Evolutionary conservation across 2,888 invertebrate species (phyloP).

Genomic region (Pelosia muscerda): DNA sequence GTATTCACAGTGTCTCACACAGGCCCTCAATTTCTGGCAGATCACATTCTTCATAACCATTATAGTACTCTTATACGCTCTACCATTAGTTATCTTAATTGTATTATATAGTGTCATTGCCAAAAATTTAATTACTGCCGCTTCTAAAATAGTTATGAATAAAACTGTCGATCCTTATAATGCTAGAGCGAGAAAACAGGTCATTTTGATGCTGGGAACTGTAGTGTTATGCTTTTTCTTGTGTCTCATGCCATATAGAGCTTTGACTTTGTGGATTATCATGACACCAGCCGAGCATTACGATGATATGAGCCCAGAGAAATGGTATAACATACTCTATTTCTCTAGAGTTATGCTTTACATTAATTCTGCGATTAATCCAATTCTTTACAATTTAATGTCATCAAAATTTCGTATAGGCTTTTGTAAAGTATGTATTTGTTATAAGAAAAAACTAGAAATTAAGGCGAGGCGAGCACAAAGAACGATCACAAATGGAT

Average conservation of each 20-base stretch:
- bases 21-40: slow-evolving; percentile 92
- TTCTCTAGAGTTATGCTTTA: slow-evolving; percentile 95
- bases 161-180: slow-evolving; percentile 91
- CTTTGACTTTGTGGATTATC: slow-evolving; percentile 94
- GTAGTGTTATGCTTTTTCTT: slow-evolving; percentile 96
- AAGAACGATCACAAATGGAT: slow-evolving; percentile 88
- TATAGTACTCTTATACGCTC: slow-evolving; percentile 92
- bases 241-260: slow-evolving; percentile 94
- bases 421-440: slow-evolving; percentile 90
- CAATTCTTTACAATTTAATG: slow-evolving; percentile 96
- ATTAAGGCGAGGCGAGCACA: slow-evolving; percentile 76
- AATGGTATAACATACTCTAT: slow-evolving; percentile 93
- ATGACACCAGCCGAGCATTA: slow-evolving; percentile 90
- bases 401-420: slow-evolving; percentile 95
- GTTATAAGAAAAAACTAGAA: slow-evolving; percentile 78
- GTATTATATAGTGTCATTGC: slow-evolving; percentile 94
- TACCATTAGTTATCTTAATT: slow-evolving; percentile 93
- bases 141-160: slow-evolving; percentile 89
- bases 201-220: slow-evolving; percentile 94
- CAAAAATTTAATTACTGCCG: slow-evolving; percentile 91
- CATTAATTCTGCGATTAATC: slow-evolving; percentile 96
- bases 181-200: slow-evolving; percentile 91
- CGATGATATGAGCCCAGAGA: slow-evolving; percentile 90
- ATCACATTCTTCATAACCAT: slow-evolving; percentile 92
- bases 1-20: slow-evolving; percentile 92